Base-by-base conservation (phyloP, 2,797 vertebrate species). In the Silurus aristotelis region DNA sequence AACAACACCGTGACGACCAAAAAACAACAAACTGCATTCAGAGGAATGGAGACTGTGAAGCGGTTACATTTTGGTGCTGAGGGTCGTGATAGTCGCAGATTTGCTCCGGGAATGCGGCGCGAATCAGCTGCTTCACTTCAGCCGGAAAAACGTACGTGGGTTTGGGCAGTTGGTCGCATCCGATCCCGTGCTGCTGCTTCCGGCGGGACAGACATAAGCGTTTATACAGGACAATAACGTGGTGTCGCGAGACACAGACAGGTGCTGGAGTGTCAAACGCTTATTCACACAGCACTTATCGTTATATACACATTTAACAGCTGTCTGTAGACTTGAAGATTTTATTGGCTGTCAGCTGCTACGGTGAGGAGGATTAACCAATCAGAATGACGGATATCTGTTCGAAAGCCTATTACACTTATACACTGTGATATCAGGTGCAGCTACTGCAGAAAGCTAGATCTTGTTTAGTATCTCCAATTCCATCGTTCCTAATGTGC, bases 81-180 rank as follows among this genome's bases (percentile, higher is more conserved):
- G 95, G 95, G 85, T 96, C 89, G 0, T 90, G 88, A 84, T 94
- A 93, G 86, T 93, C 88, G 71, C 94, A 88, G 80, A 95, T 27
- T 17, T 90, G 86, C 12, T 88, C 7, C 5, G 94, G 91, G 85
- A 95, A 96, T 5, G 90, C 92, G 6, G 89, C 78, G 2, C 93
- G 94, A 0, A 95, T 71, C 89, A 95, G 68, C 88, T 87, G 83
- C 76, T 95, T 96, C 75, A 95, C 87, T 80, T 94, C 91, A 1
- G 82, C 38, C 0, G 95, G 94, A 85, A 93, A 95, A 66, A 95
- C 87, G 6, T 94, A 96, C 0, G 94, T 95, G 79, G 93, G 93
- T 27, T 46, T 87, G 46, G 22, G 5, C 22, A 43, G 22, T 9
- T 80, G 86, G 14, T 80, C 88, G 82, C 93, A 85, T 9, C 94